Evolutionary conservation across 92 coral and sea anemone genomes (phyloP), one percentile per base, ranked within the genome.

Genomic region (Epizoanthus stellaris): DNA sequence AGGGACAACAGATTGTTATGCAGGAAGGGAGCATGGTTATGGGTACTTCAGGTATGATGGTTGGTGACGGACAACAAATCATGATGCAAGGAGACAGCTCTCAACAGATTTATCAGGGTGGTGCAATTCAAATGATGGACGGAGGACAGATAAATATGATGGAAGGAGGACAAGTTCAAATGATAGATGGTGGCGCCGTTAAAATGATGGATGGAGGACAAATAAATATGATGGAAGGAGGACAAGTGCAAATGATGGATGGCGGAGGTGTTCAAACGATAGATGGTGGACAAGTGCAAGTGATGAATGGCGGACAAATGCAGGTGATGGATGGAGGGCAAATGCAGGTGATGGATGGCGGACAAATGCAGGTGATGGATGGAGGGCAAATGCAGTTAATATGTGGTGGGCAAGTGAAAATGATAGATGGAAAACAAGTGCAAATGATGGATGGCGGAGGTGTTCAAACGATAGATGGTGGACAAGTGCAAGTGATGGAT

Each of bases 1-100:
- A 79, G 3, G 71, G 58, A 6, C 83, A 79, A 43, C 17, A 71
- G 57, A 6, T 34, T 79, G 70, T 42, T 16, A 19, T 23, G 4
- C 71, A 63, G 49, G 73, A 16, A 16, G 73, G 73, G 13, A 19
- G 73, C 13, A 40, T 21, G 70, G 64, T 75, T 53, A 58, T 13
- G 64, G 9, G 43, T 17, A 39, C 49, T 52, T 15, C 57, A 15
- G 61, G 21, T 15, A 20, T 52, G 13, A 57, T 75, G 67, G 64
- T 9, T 25, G 66, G 34, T 6, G 15, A 52, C 56, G 56, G 15
- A 52, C 56, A 52, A 52, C 56, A 52, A 52, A 52, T 52, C 56
- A 52, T 52, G 13, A 52, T 52, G 56, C 56, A 52, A 52, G 56
- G 56, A 52, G 56, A 52, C 56, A 15, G 56, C 10, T 52, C 56